Conservation (phyloP, 1,140 invertebrate species). For the Tetranychus cinnabarinus region DNA sequence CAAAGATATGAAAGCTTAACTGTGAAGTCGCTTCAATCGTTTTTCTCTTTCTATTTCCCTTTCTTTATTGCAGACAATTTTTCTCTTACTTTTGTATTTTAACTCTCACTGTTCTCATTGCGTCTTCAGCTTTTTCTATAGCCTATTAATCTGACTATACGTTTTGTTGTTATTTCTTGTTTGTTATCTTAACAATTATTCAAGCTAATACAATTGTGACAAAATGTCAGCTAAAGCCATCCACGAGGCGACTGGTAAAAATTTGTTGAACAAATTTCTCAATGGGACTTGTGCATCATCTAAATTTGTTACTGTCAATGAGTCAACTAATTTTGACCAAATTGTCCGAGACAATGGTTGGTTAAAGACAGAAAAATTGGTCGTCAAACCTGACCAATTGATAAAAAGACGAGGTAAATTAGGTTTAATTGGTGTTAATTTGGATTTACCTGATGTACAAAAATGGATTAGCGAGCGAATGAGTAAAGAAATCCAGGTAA, state of each 20-base stretch:
- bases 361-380: slow-evolving; percentile 58
- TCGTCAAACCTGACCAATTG: slow-evolving; percentile 95
- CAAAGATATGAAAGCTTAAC: too few species aligned
- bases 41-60: too few species aligned
- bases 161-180: too few species aligned
- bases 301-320: slow-evolving; percentile 52
- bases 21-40: too few species aligned
- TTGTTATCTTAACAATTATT: neutral
- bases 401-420: slow-evolving; percentile 94
- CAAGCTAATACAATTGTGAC: neutral
- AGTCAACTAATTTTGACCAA: slow-evolving; percentile 47
- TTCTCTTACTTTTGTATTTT: too few species aligned
- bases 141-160: too few species aligned
- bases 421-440: slow-evolving; percentile 85
- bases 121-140: too few species aligned
- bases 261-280: slow-evolving; percentile 67
- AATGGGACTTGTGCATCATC: slow-evolving; percentile 42
- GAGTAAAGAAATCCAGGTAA: slow-evolving; percentile 53
- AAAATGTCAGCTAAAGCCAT: slow-evolving; percentile 94
- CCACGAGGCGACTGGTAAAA: slow-evolving; percentile 81
- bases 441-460: slow-evolving; percentile 45
- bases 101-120: too few species aligned
- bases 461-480: slow-evolving; percentile 71
- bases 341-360: slow-evolving; percentile 55
- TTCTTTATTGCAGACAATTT: too few species aligned